A percentile compares a stretch with the other conserved stretches of the same genome.
phyloP scores from a whole-genome alignment of 2,888 invertebrate species.

The Halocaridina rubra region DNA sequence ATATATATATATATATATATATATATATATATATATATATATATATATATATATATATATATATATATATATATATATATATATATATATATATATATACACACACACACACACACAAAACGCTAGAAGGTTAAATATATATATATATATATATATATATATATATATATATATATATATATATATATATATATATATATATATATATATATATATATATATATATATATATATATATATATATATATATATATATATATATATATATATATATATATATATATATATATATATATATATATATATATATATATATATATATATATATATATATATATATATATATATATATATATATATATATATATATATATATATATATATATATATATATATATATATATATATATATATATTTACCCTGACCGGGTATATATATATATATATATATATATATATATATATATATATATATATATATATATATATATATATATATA shows the following conservation, averaged over 20 bases:
- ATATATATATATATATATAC: background rate
- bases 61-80: background rate
- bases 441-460: background rate
- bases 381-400: background rate
- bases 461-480: background rate
- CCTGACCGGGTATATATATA: background rate
- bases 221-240: background rate
- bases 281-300: background rate
- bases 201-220: background rate
- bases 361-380: background rate
- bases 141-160: background rate
- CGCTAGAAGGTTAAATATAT: background rate
- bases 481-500: background rate
- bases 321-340: background rate
- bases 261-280: background rate
- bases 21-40: background rate
- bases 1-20: too few species aligned
- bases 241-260: background rate
- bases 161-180: background rate
- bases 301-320: background rate
- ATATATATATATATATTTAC: background rate
- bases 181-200: background rate
- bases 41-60: background rate
- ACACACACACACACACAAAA: background rate
- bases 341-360: background rate